Conservation (phyloP, 2,113 vertebrate genomes). For the Centrocercus urophasianus region DNA sequence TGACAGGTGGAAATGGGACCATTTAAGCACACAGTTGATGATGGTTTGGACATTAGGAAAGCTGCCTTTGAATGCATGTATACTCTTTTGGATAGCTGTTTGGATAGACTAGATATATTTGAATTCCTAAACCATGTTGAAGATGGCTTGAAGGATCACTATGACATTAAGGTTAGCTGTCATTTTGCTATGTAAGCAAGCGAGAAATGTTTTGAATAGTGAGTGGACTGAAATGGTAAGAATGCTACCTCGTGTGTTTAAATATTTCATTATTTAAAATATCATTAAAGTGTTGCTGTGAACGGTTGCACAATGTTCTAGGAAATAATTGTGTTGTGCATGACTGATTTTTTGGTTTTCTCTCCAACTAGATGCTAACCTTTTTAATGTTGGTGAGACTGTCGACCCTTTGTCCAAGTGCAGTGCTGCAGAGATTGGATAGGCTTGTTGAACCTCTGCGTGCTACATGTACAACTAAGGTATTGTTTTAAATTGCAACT, state of each 20-base stretch:
- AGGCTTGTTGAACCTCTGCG: slow-evolving; percentile 94
- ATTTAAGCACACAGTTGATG: slow-evolving; percentile 98
- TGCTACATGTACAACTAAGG: slow-evolving; percentile 93
- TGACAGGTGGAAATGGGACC: slow-evolving; percentile 98
- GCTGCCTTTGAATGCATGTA: slow-evolving; percentile 99
- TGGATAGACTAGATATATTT: slow-evolving; percentile 98
- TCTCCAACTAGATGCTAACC: slow-evolving; percentile 90
- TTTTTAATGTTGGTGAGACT: slow-evolving; percentile 98
- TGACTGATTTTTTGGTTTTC: background rate
- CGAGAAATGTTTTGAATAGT: background rate
- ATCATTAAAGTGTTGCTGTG: background rate
- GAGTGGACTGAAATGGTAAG: background rate
- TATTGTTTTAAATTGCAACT: slow-evolving; percentile 41
- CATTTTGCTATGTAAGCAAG: background rate
- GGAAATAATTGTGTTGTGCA: background rate
- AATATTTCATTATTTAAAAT: background rate
- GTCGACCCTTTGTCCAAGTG: slow-evolving; percentile 95
- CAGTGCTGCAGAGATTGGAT: slow-evolving; percentile 96
- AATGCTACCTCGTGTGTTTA: background rate
- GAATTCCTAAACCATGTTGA: slow-evolving; percentile 98
- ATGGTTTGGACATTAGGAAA: slow-evolving; percentile 95
- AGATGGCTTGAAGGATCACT: slow-evolving; percentile 98
- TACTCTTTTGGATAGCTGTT: slow-evolving; percentile 96
- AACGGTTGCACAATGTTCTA: background rate
- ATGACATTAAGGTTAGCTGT: slow-evolving; percentile 94